A percentile compares a stretch with the other conserved stretches of the same genome.
Conservation (phyloP, 2,113 vertebrate genomes). For the Nansenia antarctica region DNA sequence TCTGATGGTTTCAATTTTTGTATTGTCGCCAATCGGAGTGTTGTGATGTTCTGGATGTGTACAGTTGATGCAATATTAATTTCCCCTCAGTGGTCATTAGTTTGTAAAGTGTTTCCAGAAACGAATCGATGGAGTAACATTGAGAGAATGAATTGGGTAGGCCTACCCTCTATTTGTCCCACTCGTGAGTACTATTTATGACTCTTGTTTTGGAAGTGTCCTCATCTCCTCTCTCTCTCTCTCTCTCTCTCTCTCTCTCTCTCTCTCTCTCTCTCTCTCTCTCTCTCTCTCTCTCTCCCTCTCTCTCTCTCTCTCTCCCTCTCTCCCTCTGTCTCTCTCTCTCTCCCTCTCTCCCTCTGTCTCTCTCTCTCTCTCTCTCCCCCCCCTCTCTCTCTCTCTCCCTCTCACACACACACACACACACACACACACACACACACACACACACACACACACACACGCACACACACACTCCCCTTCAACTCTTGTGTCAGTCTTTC, state of each 20-base stretch:
- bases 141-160: constrained; percentile 32
- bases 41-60: constrained; percentile 42
- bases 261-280: background rate
- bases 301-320: background rate
- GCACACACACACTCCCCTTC: no score
- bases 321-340: constrained; percentile 7
- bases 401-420: background rate
- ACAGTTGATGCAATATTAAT: constrained; percentile 91
- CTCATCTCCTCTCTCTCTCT: background rate
- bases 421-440: background rate
- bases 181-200: background rate
- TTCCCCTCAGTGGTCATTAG: constrained; percentile 82
- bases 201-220: background rate
- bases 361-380: background rate
- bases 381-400: constrained; percentile 10
- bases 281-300: background rate
- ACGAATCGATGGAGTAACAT: constrained; percentile 75
- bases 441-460: background rate
- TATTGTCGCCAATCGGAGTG: constrained; percentile 61
- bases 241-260: background rate
- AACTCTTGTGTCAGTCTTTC: no score
- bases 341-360: constrained; percentile 1
- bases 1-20: constrained; percentile 56
- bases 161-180: background rate
- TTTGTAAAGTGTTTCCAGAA: constrained; percentile 79